phyloP scores from a whole-genome alignment of 2,888 invertebrate species.

The Spodoptera littoralis region DNA sequence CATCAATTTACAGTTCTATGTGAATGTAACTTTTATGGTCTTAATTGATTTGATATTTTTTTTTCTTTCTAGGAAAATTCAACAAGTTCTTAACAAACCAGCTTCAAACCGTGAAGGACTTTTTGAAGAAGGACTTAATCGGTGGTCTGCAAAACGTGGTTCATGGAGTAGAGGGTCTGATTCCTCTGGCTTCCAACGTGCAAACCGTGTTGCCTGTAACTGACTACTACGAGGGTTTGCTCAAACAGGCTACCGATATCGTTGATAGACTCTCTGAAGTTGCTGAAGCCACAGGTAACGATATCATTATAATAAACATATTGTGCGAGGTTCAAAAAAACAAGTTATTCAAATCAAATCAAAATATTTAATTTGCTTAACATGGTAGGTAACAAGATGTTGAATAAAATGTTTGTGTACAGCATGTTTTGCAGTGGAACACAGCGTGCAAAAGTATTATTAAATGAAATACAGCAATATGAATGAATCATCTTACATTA shows the following conservation, averaged over 20 bases:
- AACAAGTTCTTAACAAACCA: slow-evolving; percentile 74
- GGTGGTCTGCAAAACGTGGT: slow-evolving; percentile 78
- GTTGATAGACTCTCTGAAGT: slow-evolving; percentile 87
- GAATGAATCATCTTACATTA: no score
- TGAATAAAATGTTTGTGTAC: no score
- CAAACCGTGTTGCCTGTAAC: slow-evolving; percentile 68
- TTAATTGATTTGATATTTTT: neutral
- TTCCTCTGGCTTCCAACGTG: slow-evolving; percentile 67
- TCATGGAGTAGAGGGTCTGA: slow-evolving; percentile 71
- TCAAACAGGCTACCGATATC: slow-evolving; percentile 71
- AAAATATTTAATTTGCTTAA: no score
- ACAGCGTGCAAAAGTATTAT: no score
- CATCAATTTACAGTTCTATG: no score
- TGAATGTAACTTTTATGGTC: no score
- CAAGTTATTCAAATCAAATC: no score
- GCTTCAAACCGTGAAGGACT: slow-evolving; percentile 73
- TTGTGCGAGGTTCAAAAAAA: no score
- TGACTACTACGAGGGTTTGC: slow-evolving; percentile 77
- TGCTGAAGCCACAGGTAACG: slow-evolving; percentile 88
- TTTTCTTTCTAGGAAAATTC: slow-evolving; percentile 74
- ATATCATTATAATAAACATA: no score
- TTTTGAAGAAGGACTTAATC: slow-evolving; percentile 80
- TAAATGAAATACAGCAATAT: no score
- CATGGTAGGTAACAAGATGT: no score
- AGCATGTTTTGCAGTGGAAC: no score